Evolutionary conservation across 2,797 vertebrate species (phyloP).

Genomic region (Enteromius viviparus): DNA sequence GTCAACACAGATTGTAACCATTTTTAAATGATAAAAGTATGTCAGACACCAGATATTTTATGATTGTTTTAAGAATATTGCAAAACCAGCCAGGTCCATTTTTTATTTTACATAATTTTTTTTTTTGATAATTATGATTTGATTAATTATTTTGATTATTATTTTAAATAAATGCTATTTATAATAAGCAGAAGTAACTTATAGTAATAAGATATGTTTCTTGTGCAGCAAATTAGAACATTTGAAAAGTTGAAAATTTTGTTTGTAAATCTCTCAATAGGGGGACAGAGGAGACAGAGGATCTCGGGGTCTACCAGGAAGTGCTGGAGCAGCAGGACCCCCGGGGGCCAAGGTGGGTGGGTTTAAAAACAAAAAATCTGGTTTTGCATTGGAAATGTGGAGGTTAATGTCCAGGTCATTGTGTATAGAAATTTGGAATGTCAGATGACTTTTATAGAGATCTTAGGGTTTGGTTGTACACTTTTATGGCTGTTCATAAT

Average conservation of each 20-base stretch:
- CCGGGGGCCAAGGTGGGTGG: constrained; percentile 82
- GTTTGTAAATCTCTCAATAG: constrained; percentile 67
- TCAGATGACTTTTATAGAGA: constrained; percentile 1
- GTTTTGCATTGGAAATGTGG: constrained; percentile 15
- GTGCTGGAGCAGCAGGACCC: constrained; percentile 74
- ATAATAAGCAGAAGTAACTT: not conserved
- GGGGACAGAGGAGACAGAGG: constrained; percentile 86
- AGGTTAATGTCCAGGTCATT: constrained; percentile 31
- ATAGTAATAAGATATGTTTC: not conserved
- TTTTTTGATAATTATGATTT: too few species aligned
- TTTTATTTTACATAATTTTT: too few species aligned
- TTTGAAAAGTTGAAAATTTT: not conserved
- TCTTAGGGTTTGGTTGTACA: not conserved
- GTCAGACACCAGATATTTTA: too few species aligned
- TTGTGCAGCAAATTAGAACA: not conserved
- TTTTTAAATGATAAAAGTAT: too few species aligned
- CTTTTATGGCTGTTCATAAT: constrained; percentile 2
- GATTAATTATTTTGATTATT: not conserved
- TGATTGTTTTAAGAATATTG: too few species aligned
- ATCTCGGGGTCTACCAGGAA: constrained; percentile 76
- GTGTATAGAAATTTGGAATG: constrained; percentile 15
- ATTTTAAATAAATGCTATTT: not conserved
- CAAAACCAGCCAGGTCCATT: too few species aligned
- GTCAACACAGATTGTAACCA: too few species aligned
- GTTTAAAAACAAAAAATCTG: not conserved